Evolutionary conservation across 2,888 invertebrate genomes (phyloP).

Genomic region (Eristalis tenax): DNA sequence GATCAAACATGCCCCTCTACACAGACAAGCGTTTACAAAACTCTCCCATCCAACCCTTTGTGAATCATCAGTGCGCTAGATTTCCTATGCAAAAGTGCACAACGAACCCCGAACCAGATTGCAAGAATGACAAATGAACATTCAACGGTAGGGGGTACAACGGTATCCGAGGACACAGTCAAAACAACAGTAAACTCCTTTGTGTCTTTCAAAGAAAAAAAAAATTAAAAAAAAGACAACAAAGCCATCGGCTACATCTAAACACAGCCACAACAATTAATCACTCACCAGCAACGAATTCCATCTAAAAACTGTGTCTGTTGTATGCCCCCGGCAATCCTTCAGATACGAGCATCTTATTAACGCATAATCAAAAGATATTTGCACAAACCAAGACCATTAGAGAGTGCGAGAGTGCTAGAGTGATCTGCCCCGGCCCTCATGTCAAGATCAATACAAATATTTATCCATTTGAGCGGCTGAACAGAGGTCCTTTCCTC

Average conservation of each 20-base stretch:
- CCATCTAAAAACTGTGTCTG: slow-evolving; percentile 27
- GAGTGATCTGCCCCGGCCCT: slow-evolving; percentile 29
- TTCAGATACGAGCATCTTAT: slow-evolving; percentile 59
- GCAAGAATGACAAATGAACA: slow-evolving; percentile 63
- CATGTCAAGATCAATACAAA: slow-evolving; percentile 74
- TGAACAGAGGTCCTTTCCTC: not conserved
- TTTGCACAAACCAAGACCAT: slow-evolving; percentile 74
- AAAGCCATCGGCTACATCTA: slow-evolving; percentile 64
- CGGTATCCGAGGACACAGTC: slow-evolving; percentile 33
- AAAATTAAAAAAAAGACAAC: slow-evolving; percentile 33
- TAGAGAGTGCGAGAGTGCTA: slow-evolving; percentile 11
- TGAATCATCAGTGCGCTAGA: not conserved
- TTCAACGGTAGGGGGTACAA: slow-evolving; percentile 48
- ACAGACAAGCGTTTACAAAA: not conserved
- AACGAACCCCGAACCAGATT: not conserved
- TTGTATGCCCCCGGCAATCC: slow-evolving; percentile 37
- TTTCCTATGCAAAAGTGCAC: not conserved
- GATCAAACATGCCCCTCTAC: not conserved
- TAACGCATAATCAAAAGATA: slow-evolving; percentile 71
- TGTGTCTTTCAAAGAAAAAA: slow-evolving; percentile 1
- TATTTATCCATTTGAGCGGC: slow-evolving; percentile 73
- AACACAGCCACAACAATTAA: slow-evolving; percentile 54
- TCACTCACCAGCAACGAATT: slow-evolving; percentile 40
- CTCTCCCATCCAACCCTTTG: not conserved
- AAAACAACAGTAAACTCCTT: slow-evolving; percentile 58